phyloP scores from a whole-genome alignment of 2,888 invertebrate species.

The Apomyelois bistriatella region DNA sequence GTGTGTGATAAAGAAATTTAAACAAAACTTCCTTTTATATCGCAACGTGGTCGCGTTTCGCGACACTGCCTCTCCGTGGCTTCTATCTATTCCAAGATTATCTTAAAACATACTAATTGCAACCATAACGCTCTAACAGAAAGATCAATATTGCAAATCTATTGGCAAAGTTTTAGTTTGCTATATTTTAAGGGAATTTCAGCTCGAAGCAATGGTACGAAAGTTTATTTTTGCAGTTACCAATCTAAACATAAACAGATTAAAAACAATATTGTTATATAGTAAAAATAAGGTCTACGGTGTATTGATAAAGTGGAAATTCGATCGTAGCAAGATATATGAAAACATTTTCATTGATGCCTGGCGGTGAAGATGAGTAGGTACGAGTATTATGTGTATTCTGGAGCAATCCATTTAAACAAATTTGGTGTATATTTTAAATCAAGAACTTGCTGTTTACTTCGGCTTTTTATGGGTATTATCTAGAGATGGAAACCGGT shows the following conservation, averaged over 20 bases:
- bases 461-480: no score
- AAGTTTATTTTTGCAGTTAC: constrained; percentile 27
- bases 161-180: neutral
- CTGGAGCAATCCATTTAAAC: no score
- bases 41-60: constrained; percentile 76
- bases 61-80: constrained; percentile 66
- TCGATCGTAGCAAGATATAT: constrained; percentile 23
- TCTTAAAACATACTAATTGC: constrained; percentile 14
- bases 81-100: constrained; percentile 39
- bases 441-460: no score
- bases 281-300: constrained; percentile 43
- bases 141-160: constrained; percentile 1
- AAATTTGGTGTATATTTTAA: no score
- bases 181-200: constrained; percentile 25
- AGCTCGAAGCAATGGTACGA: constrained; percentile 31
- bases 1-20: constrained; percentile 76
- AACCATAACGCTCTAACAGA: neutral
- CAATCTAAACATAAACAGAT: constrained; percentile 15
- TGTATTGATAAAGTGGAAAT: constrained; percentile 37
- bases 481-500: no score
- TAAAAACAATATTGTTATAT: constrained; percentile 32
- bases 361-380: no score
- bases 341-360: constrained; percentile 11
- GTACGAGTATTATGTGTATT: no score
- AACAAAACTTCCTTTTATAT: constrained; percentile 78